These are phyloP conservation scores for Tetrao urogallus DNA, from an alignment of 2,113 vertebrate species.

Conservation along the genomic window DNA sequence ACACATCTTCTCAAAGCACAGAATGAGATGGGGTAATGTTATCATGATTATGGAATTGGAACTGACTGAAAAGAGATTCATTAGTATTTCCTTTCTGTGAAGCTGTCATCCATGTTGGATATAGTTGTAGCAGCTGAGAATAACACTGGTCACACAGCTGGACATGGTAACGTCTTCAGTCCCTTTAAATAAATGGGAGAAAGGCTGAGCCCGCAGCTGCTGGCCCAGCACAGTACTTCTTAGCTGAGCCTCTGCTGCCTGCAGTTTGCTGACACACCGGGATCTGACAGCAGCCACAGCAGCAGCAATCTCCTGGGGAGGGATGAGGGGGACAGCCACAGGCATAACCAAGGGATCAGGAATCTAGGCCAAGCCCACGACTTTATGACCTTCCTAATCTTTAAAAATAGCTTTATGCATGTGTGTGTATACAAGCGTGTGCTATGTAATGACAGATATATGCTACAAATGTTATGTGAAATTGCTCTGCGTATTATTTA, in stretches of 20 bases:
- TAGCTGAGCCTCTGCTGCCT: background rate
- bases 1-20: background rate
- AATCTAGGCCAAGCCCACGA: constrained; percentile 58
- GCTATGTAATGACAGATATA: background rate
- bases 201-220: background rate
- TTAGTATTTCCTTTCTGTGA: background rate
- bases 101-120: background rate
- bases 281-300: constrained; percentile 1
- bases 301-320: constrained; percentile 20
- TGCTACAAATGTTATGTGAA: background rate
- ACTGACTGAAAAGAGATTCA: background rate
- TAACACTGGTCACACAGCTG: background rate
- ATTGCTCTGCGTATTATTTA: background rate
- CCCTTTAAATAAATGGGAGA: background rate
- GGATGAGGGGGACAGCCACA: background rate
- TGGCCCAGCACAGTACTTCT: background rate
- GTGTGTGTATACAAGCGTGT: background rate
- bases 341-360: constrained; percentile 31
- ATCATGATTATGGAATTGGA: background rate
- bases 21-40: background rate
- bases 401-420: constrained; percentile 43
- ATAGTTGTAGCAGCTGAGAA: background rate
- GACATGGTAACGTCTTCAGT: background rate
- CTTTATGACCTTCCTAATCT: constrained; percentile 56
- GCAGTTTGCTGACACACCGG: constrained; percentile 10